A percentile compares a stretch with the other conserved stretches of the same genome.
Conservation (phyloP, 2,888 invertebrate genomes). For the Napeogenes inachia region DNA sequence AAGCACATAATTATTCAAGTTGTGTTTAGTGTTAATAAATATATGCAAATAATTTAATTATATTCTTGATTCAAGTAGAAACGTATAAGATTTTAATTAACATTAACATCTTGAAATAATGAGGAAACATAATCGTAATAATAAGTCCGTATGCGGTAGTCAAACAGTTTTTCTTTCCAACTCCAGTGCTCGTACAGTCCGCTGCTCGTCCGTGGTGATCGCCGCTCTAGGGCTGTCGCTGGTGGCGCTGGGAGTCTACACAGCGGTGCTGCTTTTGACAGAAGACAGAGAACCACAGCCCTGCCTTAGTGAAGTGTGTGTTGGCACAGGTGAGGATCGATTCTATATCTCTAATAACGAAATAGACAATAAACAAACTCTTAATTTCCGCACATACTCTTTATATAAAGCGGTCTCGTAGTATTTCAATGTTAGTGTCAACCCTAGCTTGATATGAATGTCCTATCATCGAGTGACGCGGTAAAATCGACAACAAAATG, state of each 20-base stretch:
- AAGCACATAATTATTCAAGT: too few species aligned
- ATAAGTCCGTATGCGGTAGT: too few species aligned
- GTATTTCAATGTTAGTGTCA: background rate
- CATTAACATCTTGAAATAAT: too few species aligned
- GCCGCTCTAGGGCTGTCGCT: constrained; percentile 72
- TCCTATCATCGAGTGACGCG: background rate
- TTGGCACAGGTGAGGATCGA: constrained; percentile 76
- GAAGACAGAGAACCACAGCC: constrained; percentile 63
- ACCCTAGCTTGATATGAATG: background rate
- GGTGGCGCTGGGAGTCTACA: constrained; percentile 69
- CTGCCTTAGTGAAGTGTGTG: constrained; percentile 80
- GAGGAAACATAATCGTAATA: too few species aligned
- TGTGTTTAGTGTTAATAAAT: too few species aligned
- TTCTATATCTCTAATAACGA: background rate
- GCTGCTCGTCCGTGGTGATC: constrained; percentile 70
- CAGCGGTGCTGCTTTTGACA: constrained; percentile 64
- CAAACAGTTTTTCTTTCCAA: constrained; percentile 17
- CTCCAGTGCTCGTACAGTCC: constrained; percentile 66
- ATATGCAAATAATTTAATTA: too few species aligned
- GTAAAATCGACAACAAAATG: background rate
- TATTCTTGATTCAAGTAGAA: too few species aligned
- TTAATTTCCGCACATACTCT: too few species aligned
- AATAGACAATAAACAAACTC: too few species aligned
- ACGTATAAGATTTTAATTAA: too few species aligned
- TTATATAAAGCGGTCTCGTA: too few species aligned